Conservation (phyloP, 1,140 invertebrate genomes). For the Ganaspis sp. region DNA sequence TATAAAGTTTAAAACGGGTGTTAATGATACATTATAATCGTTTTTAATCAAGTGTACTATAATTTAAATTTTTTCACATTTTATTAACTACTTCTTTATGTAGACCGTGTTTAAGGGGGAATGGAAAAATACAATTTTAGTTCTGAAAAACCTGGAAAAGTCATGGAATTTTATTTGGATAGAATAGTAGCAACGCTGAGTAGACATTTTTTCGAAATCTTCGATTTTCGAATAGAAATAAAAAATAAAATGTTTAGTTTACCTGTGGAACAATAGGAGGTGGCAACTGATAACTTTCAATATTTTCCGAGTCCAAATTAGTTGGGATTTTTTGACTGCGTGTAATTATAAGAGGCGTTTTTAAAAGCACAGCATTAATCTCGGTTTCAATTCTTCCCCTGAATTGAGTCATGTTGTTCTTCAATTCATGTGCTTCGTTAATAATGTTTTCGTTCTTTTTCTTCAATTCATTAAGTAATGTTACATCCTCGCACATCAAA, state of each 20-base stretch:
- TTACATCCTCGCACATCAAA: constrained; percentile 83
- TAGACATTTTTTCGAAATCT: too few species aligned
- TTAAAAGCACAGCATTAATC: constrained; percentile 80
- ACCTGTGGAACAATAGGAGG: constrained; percentile 73
- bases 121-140: too few species aligned
- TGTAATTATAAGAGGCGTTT: constrained; percentile 84
- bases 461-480: constrained; percentile 81
- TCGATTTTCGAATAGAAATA: background rate
- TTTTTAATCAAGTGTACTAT: too few species aligned
- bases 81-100: too few species aligned
- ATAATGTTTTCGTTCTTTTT: constrained; percentile 79
- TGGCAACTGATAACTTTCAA: constrained; percentile 71
- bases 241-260: constrained; percentile 37
- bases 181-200: too few species aligned
- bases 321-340: constrained; percentile 81
- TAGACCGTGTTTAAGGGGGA: too few species aligned
- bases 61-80: too few species aligned
- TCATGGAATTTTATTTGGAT: too few species aligned
- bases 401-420: constrained; percentile 80
- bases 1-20: too few species aligned
- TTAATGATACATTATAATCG: too few species aligned
- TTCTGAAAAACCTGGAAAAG: too few species aligned
- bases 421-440: constrained; percentile 79
- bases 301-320: constrained; percentile 78
- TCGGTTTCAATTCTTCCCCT: constrained; percentile 82